Conservation (phyloP, 2,113 vertebrate genomes). For the Bettongia penicillata region DNA sequence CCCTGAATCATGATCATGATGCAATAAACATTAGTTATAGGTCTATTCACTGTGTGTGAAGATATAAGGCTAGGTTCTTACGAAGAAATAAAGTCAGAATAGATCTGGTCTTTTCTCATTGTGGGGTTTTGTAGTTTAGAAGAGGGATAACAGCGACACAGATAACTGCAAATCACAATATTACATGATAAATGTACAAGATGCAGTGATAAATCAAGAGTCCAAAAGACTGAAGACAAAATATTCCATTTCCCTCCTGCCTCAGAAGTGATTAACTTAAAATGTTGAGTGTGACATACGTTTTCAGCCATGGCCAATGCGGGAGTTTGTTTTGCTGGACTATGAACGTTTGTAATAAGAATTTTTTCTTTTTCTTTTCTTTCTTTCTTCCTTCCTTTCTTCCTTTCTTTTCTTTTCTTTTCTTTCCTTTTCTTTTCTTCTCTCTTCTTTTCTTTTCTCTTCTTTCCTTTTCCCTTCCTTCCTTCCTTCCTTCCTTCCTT, state of each 20-base stretch:
- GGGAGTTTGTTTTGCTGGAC: neutral
- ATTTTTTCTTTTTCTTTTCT: neutral
- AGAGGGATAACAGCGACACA: neutral
- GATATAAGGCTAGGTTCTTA: neutral
- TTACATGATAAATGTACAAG: neutral
- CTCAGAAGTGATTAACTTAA: neutral
- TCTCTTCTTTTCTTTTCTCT: neutral
- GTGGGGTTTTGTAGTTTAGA: neutral
- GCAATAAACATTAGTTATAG: neutral
- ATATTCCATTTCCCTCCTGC: neutral
- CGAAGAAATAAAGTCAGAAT: neutral
- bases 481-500: neutral
- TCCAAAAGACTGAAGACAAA: neutral
- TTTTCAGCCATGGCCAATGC: neutral
- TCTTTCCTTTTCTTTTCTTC: neutral
- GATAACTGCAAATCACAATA: neutral
- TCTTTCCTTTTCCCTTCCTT: neutral
- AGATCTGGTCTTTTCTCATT: neutral
- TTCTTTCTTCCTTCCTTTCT: neutral
- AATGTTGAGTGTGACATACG: neutral
- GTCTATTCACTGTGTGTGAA: neutral
- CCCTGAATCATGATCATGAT: neutral
- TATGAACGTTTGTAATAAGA: neutral
- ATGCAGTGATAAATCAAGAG: neutral
- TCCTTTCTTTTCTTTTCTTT: neutral